Evolutionary conservation across 2,113 vertebrate genomes (phyloP).

Genomic region (Pongo pygmaeus): DNA sequence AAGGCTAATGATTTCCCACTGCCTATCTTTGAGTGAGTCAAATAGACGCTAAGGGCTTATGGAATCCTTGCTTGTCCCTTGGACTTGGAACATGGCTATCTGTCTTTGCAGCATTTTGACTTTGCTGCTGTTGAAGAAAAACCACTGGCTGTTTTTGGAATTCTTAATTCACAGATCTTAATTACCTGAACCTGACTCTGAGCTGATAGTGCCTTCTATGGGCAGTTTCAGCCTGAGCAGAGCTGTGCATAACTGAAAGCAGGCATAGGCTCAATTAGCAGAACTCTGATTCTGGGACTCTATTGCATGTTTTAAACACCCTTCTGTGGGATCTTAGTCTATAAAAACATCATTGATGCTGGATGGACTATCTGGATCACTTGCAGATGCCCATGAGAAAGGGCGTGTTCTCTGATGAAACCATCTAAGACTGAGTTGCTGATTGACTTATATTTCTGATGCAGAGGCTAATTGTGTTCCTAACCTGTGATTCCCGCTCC

Average conservation of each 20-base stretch:
- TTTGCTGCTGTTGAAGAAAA: conserved; percentile 6
- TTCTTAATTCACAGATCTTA: background rate
- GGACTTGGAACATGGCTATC: background rate
- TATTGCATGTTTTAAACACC: background rate
- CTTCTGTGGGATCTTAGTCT: background rate
- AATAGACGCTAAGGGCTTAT: background rate
- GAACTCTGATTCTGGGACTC: background rate
- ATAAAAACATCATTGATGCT: background rate
- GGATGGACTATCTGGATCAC: background rate
- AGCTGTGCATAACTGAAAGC: background rate
- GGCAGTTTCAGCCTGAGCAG: background rate
- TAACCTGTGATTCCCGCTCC: background rate
- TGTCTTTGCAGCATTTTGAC: background rate
- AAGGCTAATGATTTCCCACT: background rate
- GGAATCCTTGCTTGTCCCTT: background rate
- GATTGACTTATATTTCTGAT: background rate
- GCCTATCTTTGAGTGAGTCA: background rate
- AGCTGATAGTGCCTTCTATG: background rate
- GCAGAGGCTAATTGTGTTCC: background rate
- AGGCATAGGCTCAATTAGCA: background rate
- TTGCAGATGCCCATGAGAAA: background rate
- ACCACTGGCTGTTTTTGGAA: background rate
- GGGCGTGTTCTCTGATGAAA: background rate
- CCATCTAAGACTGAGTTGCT: background rate
- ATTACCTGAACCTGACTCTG: background rate